Evolutionary conservation across 2,888 invertebrate genomes (phyloP).

Genomic region (Ashinkailepas kermadecensis): DNA sequence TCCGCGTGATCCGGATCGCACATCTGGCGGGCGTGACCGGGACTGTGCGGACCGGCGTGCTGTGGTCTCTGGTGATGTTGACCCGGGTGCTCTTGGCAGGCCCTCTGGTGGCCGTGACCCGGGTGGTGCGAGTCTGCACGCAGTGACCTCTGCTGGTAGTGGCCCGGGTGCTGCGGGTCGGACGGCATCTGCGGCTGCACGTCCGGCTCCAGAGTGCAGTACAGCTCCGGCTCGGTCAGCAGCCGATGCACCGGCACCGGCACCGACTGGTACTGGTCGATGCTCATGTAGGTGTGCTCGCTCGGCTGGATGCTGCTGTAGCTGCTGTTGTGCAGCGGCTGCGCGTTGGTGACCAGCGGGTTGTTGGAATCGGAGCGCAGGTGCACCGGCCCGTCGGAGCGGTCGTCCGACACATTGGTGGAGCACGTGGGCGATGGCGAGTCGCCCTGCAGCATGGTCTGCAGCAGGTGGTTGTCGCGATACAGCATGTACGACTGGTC

Average conservation of each 20-base stretch:
- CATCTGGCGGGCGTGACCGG: too few relatives aligned
- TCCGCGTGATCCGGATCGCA: background rate
- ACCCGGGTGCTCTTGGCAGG: background rate
- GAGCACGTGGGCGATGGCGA: slow-evolving; percentile 17
- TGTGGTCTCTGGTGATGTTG: background rate
- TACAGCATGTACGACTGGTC: slow-evolving; percentile 10
- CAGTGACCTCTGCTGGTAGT: background rate
- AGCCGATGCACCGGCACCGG: background rate
- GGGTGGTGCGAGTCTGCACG: background rate
- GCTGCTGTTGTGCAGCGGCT: slow-evolving; percentile 20
- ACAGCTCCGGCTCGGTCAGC: background rate
- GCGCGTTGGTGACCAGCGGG: slow-evolving; percentile 2
- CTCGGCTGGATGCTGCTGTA: slow-evolving; percentile 32
- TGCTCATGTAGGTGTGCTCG: slow-evolving; percentile 34
- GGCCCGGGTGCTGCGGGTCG: background rate
- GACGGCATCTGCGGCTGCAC: slow-evolving; percentile 12
- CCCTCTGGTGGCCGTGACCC: background rate
- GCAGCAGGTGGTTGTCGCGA: background rate
- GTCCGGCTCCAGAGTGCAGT: slow-evolving; percentile 16
- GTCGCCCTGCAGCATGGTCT: slow-evolving; percentile 18
- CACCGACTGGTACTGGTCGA: slow-evolving; percentile 27
- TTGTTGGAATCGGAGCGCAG: slow-evolving; percentile 8
- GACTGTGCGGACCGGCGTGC: too few relatives aligned
- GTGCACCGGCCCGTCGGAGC: slow-evolving; percentile 6
- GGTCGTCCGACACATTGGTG: slow-evolving; percentile 23